Evolutionary conservation across 2,797 vertebrate genomes (phyloP).

Genomic region (Agapornis canus): DNA sequence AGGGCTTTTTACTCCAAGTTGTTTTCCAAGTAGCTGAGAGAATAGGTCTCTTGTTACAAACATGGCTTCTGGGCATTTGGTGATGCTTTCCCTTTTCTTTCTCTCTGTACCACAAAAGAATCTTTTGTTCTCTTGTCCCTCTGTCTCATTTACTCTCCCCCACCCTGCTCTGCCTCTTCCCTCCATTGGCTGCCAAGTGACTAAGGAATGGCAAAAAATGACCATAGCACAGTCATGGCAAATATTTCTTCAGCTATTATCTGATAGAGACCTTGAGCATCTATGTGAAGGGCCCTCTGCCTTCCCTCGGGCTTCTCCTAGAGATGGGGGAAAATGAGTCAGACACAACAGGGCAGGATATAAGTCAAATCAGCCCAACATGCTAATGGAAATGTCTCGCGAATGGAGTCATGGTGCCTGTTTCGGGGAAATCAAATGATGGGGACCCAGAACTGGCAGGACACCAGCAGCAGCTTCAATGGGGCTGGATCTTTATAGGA

Average conservation of each 20-base stretch:
- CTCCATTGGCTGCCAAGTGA: slow-evolving; percentile 72
- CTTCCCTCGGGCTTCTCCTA: slow-evolving; percentile 15
- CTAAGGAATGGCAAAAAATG: slow-evolving; percentile 75
- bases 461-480: background rate
- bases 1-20: slow-evolving; percentile 74
- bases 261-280: slow-evolving; percentile 41
- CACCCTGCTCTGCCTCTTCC: slow-evolving; percentile 73
- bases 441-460: background rate
- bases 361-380: slow-evolving; percentile 41
- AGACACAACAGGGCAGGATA: slow-evolving; percentile 24
- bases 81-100: slow-evolving; percentile 79
- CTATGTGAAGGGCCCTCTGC: slow-evolving; percentile 31
- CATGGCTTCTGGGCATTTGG: slow-evolving; percentile 85
- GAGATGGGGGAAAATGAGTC: slow-evolving; percentile 12
- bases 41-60: slow-evolving; percentile 85
- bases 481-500: slow-evolving; percentile 1
- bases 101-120: slow-evolving; percentile 75
- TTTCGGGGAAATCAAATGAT: slow-evolving; percentile 27
- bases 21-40: slow-evolving; percentile 80
- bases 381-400: slow-evolving; percentile 1
- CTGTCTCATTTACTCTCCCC: slow-evolving; percentile 74
- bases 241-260: slow-evolving; percentile 71
- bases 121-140: slow-evolving; percentile 79
- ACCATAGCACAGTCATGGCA: slow-evolving; percentile 66
- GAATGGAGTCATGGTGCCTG: slow-evolving; percentile 16